Evolutionary conservation across 2,113 vertebrate genomes (phyloP), one percentile per base, ranked within the genome.

Genomic region (Chauna torquata): DNA sequence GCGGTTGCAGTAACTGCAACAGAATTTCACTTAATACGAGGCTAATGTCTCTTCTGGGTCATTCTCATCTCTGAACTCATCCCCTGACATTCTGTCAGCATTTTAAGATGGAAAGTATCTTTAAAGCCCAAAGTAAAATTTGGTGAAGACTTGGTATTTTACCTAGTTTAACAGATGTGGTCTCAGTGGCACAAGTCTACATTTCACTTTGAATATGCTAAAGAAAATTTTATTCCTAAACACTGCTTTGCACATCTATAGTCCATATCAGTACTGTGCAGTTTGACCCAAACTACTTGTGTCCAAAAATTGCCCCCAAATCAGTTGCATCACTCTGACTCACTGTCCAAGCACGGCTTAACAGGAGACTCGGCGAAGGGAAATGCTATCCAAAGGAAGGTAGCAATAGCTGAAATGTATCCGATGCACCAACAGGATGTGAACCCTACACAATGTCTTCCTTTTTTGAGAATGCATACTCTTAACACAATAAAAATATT

Each of bases 351-450:
- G 38, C 38, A 24, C 62, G 27, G 58, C 34, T 45, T 12, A 88
- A 19, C 17, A 16, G 17, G 24, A 62, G 36, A 4, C 34, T 32
- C 32, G 47, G 81, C 84, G 89, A 89, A 92, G 66, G 81, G 62
- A 66, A 80, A 28, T 0, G 16, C 34, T 75, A 17, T 19, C 81
- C 59, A 54, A 50, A 83, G 93, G 71, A 72, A 87, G 77, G 52
- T 44, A 74, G 65, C 62, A 55, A 49, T 20, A 74, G 66, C 72
- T 77, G 74, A 74, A 80, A 66, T 1, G 1, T 66, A 66, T 72
- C 69, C 6, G 49, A 79, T 84, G 81, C 42, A 55, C 62, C 75
- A 70, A 36, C 86, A 80, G 94, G 88, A 93, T 95, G 77, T 76
- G 86, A 85, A 70, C 45, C 23, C 40, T 57, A 23, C 79, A 82